These are phyloP conservation scores for Helleia helle DNA, from an alignment of 2,888 invertebrate species.

Conservation along the genomic window DNA sequence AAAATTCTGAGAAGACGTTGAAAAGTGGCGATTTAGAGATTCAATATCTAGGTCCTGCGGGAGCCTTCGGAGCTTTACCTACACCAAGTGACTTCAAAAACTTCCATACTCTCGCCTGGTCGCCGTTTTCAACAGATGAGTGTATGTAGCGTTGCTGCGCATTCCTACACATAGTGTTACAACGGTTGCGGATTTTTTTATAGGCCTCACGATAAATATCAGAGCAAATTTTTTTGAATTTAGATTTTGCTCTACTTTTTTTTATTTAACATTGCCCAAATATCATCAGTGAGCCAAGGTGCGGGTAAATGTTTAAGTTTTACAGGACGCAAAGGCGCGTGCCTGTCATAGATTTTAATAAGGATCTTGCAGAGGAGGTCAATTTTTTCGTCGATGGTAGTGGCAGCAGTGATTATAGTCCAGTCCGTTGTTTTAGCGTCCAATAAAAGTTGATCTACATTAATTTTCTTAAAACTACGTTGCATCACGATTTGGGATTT, in stretches of 20 bases:
- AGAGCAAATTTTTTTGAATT: not conserved
- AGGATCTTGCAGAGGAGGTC: no score
- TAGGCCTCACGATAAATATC: not conserved
- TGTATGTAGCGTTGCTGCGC: not conserved
- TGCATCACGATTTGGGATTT: no score
- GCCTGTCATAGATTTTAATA: not conserved
- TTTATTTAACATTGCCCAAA: not conserved
- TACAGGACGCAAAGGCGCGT: not conserved
- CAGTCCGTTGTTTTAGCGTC: no score
- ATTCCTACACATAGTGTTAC: not conserved
- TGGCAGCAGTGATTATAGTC: no score
- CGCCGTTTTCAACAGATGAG: not conserved
- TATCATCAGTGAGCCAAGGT: not conserved
- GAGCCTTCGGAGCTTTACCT: not conserved
- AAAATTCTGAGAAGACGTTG: no score
- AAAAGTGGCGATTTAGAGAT: not conserved
- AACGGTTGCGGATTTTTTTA: not conserved
- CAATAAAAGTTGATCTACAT: no score
- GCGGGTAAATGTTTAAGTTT: not conserved
- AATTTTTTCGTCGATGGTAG: no score
- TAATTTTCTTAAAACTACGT: no score
- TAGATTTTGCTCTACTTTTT: conserved; percentile 1
- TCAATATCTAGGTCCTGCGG: not conserved
- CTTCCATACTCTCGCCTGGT: not conserved
- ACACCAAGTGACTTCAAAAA: not conserved